Evolutionary conservation across 1,140 invertebrate genomes (phyloP).

Genomic region (Solenopsis fugax): DNA sequence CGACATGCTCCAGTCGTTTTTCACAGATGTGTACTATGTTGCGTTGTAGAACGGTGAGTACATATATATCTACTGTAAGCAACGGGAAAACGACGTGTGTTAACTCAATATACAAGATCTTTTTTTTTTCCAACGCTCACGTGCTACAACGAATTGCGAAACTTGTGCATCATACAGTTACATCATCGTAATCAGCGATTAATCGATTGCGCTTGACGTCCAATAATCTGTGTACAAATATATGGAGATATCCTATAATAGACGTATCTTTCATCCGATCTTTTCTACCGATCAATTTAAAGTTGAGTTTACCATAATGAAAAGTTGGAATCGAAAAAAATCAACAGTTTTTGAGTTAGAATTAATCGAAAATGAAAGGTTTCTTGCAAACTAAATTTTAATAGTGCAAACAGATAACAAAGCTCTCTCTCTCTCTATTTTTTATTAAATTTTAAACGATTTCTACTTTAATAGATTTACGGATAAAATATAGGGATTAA

Average conservation of each 20-base stretch:
- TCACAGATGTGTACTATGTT: constrained; percentile 38
- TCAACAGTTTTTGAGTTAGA: not conserved
- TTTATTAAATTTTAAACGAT: not conserved
- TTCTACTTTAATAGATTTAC: not conserved
- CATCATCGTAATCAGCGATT: constrained; percentile 31
- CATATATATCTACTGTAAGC: too few relatives aligned
- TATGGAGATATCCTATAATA: not conserved
- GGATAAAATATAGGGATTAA: not conserved
- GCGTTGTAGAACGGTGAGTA: constrained; percentile 9
- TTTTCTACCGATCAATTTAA: not conserved
- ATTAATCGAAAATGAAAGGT: not conserved
- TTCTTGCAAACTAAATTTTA: not conserved
- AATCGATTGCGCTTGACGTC: constrained; percentile 21
- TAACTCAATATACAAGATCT: constrained; percentile 54
- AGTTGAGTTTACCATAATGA: not conserved
- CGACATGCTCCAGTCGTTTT: constrained; percentile 51
- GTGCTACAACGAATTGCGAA: constrained; percentile 30
- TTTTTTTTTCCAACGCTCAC: constrained; percentile 9
- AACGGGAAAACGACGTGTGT: constrained; percentile 12
- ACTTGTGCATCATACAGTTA: not conserved
- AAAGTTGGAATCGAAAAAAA: not conserved
- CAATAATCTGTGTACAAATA: not conserved
- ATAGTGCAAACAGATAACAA: not conserved
- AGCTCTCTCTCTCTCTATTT: too few relatives aligned
- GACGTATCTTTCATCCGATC: not conserved